phyloP scores from a whole-genome alignment of 2,888 invertebrate genomes.

The Agonopterix subpropinquella region DNA sequence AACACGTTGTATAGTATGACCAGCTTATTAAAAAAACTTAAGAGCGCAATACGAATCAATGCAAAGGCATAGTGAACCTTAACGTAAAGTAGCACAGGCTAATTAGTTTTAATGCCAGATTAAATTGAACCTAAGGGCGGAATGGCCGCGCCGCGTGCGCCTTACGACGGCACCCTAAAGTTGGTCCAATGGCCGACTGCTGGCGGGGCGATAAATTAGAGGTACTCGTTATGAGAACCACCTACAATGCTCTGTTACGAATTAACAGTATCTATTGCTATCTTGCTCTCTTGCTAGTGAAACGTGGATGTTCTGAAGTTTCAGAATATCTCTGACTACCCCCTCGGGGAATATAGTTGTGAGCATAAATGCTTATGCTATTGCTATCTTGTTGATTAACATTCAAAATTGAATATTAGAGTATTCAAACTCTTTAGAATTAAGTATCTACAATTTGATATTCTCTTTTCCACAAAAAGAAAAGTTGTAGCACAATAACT shows the following conservation, averaged over 20 bases:
- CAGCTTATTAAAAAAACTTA: neutral
- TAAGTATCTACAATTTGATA: no score
- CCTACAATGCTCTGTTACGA: neutral
- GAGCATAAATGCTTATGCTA: no score
- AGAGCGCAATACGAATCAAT: neutral
- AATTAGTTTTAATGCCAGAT: neutral
- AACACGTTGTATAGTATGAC: no score
- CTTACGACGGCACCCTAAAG: conserved; percentile 24
- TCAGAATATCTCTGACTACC: no score
- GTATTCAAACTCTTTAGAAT: no score
- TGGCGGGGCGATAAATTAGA: conserved; percentile 19
- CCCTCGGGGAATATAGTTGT: no score
- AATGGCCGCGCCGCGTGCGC: conserved; percentile 17
- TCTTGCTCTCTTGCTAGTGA: no score
- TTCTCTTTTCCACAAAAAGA: no score
- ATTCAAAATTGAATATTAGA: no score
- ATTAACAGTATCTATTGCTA: neutral
- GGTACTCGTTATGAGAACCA: conserved; percentile 13
- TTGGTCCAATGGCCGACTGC: conserved; percentile 9
- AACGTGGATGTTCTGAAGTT: no score
- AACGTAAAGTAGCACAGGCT: neutral
- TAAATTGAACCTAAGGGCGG: conserved; percentile 17
- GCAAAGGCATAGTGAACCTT: neutral
- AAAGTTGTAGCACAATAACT: no score
- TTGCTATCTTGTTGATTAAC: no score